phyloP scores from a whole-genome alignment of 2,113 vertebrate species.

The Upupa epops region DNA sequence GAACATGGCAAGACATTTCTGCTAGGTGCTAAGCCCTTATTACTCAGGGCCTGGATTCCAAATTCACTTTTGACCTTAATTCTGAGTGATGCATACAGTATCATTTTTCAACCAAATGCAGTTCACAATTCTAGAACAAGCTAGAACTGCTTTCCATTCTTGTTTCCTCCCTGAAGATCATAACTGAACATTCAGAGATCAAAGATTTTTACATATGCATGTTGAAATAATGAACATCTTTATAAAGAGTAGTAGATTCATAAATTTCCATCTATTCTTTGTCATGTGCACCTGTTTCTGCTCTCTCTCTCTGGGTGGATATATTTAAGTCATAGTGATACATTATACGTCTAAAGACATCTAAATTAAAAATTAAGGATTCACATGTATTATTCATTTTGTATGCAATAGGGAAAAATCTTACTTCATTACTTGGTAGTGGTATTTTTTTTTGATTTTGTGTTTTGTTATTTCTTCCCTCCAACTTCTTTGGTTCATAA shows the following conservation, averaged over 20 bases:
- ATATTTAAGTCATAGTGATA: background rate
- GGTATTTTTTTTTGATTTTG: background rate
- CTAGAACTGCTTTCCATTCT: constrained; percentile 56
- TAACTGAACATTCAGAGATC: constrained; percentile 33
- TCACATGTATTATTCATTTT: background rate
- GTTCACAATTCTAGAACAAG: constrained; percentile 17
- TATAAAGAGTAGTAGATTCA: constrained; percentile 27
- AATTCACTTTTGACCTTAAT: constrained; percentile 64
- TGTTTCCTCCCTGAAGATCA: constrained; percentile 38
- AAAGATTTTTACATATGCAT: constrained; percentile 26
- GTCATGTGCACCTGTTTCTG: constrained; percentile 41
- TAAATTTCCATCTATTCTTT: constrained; percentile 29
- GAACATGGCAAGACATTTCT: constrained; percentile 62
- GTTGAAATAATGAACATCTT: constrained; percentile 31
- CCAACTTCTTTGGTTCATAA: background rate
- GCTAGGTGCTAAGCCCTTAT: constrained; percentile 62
- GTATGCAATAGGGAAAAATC: background rate
- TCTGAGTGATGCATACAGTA: constrained; percentile 41
- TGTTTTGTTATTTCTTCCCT: background rate
- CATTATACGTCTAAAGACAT: background rate
- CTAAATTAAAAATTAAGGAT: constrained; percentile 28
- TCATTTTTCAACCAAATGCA: constrained; percentile 41
- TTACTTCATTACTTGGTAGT: background rate
- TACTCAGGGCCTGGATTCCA: constrained; percentile 50
- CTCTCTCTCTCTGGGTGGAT: background rate